Evolutionary conservation across 2,113 vertebrate genomes (phyloP).

Genomic region (Colossoma macropomum): DNA sequence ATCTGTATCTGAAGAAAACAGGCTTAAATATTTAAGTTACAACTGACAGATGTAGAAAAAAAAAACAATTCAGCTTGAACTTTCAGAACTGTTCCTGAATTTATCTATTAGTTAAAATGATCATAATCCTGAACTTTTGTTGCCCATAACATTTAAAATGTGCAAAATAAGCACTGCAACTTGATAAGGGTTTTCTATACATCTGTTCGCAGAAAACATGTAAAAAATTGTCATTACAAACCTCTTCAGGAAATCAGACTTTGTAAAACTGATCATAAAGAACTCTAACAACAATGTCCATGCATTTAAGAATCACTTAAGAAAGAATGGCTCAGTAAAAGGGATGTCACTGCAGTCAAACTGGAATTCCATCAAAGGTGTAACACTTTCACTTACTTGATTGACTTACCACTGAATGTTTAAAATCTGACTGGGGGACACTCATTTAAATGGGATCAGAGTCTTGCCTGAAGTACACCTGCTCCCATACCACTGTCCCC

Average conservation of each 20-base stretch:
- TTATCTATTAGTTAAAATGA: not conserved
- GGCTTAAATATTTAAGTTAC: not conserved
- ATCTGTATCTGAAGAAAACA: not conserved
- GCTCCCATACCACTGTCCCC: conserved; percentile 86
- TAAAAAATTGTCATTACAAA: conserved; percentile 5
- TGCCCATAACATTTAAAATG: conserved; percentile 10
- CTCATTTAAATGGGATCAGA: conserved; percentile 73
- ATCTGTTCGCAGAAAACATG: conserved; percentile 27
- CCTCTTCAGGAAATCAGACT: conserved; percentile 3
- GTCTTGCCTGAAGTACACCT: conserved; percentile 83
- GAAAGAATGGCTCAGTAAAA: conserved; percentile 14
- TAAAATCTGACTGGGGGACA: not conserved
- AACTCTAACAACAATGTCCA: conserved; percentile 39
- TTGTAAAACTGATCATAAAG: conserved; percentile 8
- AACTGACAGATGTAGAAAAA: not conserved
- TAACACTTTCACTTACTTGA: not conserved
- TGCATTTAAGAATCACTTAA: conserved; percentile 40
- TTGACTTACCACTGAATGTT: not conserved
- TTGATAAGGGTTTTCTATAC: not conserved
- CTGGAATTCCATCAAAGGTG: conserved; percentile 26
- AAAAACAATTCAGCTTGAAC: too few relatives aligned
- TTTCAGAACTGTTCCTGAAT: not conserved
- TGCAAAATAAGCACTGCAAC: conserved; percentile 29
- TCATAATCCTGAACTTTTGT: not conserved
- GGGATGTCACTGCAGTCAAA: not conserved